Evolutionary conservation across 2,888 invertebrate genomes (phyloP), one percentile per base, ranked within the genome.

Genomic region (Subacronicta megacephala): DNA sequence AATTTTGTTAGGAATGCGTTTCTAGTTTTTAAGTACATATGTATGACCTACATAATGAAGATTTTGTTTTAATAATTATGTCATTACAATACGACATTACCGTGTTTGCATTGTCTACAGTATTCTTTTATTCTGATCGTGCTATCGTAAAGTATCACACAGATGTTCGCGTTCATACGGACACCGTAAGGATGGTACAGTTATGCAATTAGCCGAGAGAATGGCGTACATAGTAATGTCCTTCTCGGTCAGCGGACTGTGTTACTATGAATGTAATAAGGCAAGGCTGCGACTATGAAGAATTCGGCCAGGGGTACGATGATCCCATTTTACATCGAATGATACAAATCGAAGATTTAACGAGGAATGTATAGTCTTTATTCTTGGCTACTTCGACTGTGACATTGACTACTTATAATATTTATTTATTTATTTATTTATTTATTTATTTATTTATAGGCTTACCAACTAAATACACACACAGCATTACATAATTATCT

Each of bases 151-250:
- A 74, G 70, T 76, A 58, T 74, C 66, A 74, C 72, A 63, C 67
- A 75, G 60, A 67, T 75, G 70, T 65, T 65, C 56, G 42, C 49
- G 55, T 59, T 62, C 62, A 59, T 65, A 70, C 62, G 42, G 63
- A 55, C 61, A 68, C 62, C 53, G 72, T 65, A 72, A 76, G 67
- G 64, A 80, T 76, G 73, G 77, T 82, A 84, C 85, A 82, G 85
- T 88, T 89, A 89, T 79, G 82, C 81, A 89, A 87, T 88, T 86
- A 84, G 72, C 75, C 63, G 72, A 81, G 80, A 81, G 83, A 87
- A 84, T 81, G 82, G 80, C 68, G 82, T 60, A 68, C 69, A 58
- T 59, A 71, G 76, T 71, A 73, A 73, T 64, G 75, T 84, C 86
- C 88, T 88, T 85, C 80, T 88, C 81, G 79, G 81, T 76, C 78